Evolutionary conservation across 2,113 vertebrate species (phyloP), one percentile per base, ranked within the genome.

Genomic region (Spizaetus ornatus): DNA sequence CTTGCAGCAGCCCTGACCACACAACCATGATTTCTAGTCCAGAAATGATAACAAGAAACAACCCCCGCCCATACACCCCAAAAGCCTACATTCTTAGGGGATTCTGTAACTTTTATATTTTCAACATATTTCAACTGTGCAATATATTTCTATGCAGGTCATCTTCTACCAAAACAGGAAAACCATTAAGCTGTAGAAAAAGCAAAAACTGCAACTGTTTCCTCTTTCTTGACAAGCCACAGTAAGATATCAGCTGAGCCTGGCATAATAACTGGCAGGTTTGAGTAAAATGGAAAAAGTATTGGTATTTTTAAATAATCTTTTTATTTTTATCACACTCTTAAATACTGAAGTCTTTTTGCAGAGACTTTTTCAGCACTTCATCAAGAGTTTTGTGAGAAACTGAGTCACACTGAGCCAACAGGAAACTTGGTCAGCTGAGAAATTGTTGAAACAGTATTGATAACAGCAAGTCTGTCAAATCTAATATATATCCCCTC

Each of bases 61-160:
- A 7, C 9, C 40, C 4, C 4, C 2, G 14, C 7, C 7, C 9
- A 7, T 31, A 32, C 4, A 58, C 23, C 27, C 2, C 6, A 0
- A 74, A 88, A 79, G 4, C 21, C 14, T 58, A 16, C 4, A 4
- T 63, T 86, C 27, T 31, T 19, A 55, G 25, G 17, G 38, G 27
- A 25, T 91, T 62, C 61, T 58, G 14, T 36, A 71, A 7, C 16
- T 65, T 83, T 48, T 34, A 8, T 47, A 36, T 40, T 70, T 78
- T 77, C 56, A 85, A 67, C 3, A 27, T 7, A n/a, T 81, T 72
- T 82, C 23, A 61, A 62, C 38, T 65, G 16, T 18, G 34, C 16
- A 40, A 47, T 61, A 2, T 63, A 62, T 69, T 86, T 80, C 58
- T 61, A 7, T 22, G 26, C 43, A 73, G 31, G 19, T 65, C 19